Conservation (phyloP, 2,113 vertebrate genomes). For the Cinclus cinclus region DNA sequence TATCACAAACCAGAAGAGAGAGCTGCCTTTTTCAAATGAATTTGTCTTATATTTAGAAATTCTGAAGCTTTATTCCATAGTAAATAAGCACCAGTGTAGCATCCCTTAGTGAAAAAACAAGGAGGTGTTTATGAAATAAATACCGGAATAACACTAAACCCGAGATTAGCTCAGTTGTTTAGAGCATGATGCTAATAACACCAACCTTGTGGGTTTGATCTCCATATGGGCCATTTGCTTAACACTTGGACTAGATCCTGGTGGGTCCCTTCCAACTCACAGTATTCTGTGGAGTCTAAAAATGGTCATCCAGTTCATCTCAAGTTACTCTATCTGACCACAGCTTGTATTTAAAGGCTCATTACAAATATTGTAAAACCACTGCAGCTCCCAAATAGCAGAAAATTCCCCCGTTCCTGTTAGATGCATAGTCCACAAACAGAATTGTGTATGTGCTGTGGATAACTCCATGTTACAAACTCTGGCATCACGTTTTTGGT, state of each 20-base stretch:
- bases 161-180: not conserved
- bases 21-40: not conserved
- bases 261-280: not conserved
- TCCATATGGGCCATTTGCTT: not conserved
- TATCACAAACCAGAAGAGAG: not conserved
- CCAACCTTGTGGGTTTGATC: not conserved
- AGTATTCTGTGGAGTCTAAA: not conserved
- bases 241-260: not conserved
- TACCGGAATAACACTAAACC: not conserved
- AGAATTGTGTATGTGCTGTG: not conserved
- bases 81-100: not conserved
- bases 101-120: not conserved
- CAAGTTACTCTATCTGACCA: not conserved
- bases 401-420: rapidly evolving
- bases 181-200: not conserved
- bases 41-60: not conserved
- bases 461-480: not conserved
- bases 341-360: not conserved
- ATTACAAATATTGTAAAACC: not conserved
- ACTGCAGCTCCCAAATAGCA: not conserved
- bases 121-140: not conserved
- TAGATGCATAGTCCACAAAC: not conserved
- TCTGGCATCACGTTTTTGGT: not conserved
- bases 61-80: not conserved
- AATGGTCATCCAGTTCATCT: not conserved